Base-by-base conservation (phyloP, 2,888 invertebrate genomes). In the Chymomyza caudatula region DNA sequence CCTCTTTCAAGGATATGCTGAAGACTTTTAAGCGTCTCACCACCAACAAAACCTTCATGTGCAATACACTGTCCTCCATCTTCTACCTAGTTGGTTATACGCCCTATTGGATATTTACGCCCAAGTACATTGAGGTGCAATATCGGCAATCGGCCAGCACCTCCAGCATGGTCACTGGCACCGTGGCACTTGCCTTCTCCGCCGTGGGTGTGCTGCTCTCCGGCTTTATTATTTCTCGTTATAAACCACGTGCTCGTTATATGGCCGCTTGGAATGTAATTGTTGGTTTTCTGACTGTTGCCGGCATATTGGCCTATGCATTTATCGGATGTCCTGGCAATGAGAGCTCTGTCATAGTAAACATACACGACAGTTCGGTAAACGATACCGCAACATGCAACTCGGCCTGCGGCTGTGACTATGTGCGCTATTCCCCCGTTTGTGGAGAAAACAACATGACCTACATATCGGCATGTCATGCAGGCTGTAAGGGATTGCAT, bases 41-140 rank as follows among this genome's bases (percentile, higher is more conserved):
- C 8, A 92, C 91, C 8, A 95, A 95, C 82, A 92, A 92, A 47
- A 93, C 94, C 0, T 92, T 94, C 68, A 93, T 95, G 92, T 93
- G 93, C 84, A 94, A 95, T 85, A 95, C 94, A 67, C 90, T 95
- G 1, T 94, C 95, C 0, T 93, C 94, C 17, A 93, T 95, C 11
- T 94, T 94, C 81, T 95, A 95, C 79, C 92, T 94, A 65, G 91
- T 94, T 82, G 94, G 94, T 0, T 94, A 93, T 84, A 93, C 93
- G 91, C 95, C 95, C 0, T 95, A 94, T 83, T 95, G 95, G 93
- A 94, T 95, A 54, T 96, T 95, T 85, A 92, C 95, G 88, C 95
- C 96, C 0, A 96, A 96, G 88, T 95, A 95, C 84, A 94, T 96
- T 69, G 96, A 96, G 89, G 95, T 94, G 0, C 95, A 95, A 89